Base-by-base conservation (phyloP, 2,797 vertebrate species). In the Chelmon rostratus region DNA sequence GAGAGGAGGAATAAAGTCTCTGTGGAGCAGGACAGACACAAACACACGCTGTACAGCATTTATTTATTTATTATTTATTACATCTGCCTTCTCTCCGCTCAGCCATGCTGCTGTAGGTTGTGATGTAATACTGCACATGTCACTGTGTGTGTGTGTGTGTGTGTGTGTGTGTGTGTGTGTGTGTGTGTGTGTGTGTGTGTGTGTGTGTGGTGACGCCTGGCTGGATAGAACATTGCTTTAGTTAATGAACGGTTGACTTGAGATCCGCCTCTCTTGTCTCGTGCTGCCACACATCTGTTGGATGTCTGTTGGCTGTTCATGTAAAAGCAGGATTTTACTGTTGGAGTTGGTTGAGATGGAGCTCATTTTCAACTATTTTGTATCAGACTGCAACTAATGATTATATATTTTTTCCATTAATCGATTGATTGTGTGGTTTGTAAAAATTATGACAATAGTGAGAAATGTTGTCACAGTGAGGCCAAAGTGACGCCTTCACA, bases 121-220 rank as follows among this genome's bases (percentile, higher is more conserved):
- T 94, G 92, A 94, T 87, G 91, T 94, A 93, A 94, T 89, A 38
- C 68, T 84, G 88, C 86, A 84, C 76, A 72, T 91, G 88, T 79
- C 25, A 33, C 54, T 44, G 64, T 52, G 83, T 33, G 52, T 50
- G 54, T 67, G 66, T 71, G 72, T 68, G 66, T 78, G 73, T 73
- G 63, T 70, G 63, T 73, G 33, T 56, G 68, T 81, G 72, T 75
- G 72, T 72, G 54, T 67, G 68, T 64, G 70, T 76, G 78, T 49
- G 76, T 66, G 69, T 37, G 57, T 28, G 61, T 13, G 25, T 19
- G 77, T 66, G 49, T 38, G 44, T 68, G 49, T 37, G 49, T 23
- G 37, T 68, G 67, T 49, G 71, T 63, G 78, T 59, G 49, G 11
- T 16, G 44, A 72, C 46, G 78, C 69, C n/a, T 79, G 79, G 66